phyloP scores from a whole-genome alignment of 2,888 invertebrate genomes.

The Hemistola chrysoprasaria region DNA sequence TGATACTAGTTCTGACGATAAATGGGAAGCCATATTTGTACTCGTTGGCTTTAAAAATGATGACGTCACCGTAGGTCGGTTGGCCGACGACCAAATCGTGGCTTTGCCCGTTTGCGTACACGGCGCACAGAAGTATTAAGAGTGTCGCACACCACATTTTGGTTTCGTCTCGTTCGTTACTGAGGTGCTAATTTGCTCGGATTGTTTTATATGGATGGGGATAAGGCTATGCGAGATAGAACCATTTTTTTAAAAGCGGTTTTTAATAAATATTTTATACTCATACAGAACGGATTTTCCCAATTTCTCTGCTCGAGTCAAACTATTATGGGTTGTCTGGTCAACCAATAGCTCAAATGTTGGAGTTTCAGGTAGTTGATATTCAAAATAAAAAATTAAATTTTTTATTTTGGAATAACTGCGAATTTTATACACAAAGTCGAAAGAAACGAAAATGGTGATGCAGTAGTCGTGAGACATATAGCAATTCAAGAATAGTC shows the following conservation, averaged over 20 bases:
- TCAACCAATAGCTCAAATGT: no score
- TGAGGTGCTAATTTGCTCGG: constrained; percentile 50
- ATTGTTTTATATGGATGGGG: constrained; percentile 60
- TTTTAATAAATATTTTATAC: constrained; percentile 4
- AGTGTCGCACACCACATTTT: constrained; percentile 58
- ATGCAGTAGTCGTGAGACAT: no score
- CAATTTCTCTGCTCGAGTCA: no score
- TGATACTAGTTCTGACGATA: constrained; percentile 50
- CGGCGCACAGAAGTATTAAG: constrained; percentile 44
- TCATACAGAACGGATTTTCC: no score
- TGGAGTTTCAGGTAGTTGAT: no score
- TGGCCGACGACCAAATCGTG: constrained; percentile 62
- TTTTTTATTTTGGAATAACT: no score
- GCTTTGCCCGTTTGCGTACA: constrained; percentile 54
- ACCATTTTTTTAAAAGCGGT: constrained; percentile 28
- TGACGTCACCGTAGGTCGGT: constrained; percentile 60
- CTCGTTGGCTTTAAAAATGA: constrained; percentile 57
- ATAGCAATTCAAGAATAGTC: no score
- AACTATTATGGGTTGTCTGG: no score
- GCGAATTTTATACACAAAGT: no score
- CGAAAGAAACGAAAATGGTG: no score
- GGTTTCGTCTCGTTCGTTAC: constrained; percentile 67
- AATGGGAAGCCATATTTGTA: constrained; percentile 68
- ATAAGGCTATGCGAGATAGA: constrained; percentile 44
- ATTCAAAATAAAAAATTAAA: neutral